Conservation (phyloP, 2,797 vertebrate genomes). For the Galaxias olidus region DNA sequence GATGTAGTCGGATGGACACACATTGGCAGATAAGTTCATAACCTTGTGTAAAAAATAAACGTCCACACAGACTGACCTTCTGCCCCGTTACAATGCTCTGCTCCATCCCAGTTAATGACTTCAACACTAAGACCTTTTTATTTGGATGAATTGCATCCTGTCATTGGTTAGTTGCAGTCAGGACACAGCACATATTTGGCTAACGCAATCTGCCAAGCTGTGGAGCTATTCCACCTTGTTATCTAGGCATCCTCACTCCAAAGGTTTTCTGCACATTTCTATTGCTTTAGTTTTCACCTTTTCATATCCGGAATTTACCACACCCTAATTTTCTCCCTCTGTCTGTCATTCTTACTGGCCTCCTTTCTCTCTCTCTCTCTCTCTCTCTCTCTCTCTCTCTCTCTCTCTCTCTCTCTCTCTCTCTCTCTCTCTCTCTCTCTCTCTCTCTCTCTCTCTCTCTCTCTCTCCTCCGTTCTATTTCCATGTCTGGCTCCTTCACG, state of each 20-base stretch:
- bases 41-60: not conserved
- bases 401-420: not conserved
- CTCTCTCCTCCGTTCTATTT: not conserved
- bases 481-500: not conserved
- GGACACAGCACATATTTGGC: constrained; percentile 4
- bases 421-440: not conserved
- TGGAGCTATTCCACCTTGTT: too few species aligned
- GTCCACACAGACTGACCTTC: not conserved
- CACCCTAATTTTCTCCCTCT: too few species aligned
- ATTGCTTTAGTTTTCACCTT: too few species aligned
- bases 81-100: not conserved
- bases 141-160: constrained; percentile 32
- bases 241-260: too few species aligned
- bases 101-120: not conserved
- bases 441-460: not conserved
- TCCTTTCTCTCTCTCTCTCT: not conserved
- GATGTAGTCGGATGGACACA: too few species aligned
- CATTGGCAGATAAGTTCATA: too few species aligned
- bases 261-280: too few species aligned
- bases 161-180: constrained; percentile 10
- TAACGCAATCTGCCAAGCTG: constrained; percentile 16
- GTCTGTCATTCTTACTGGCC: not conserved
- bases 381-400: not conserved
- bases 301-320: too few species aligned
- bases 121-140: constrained; percentile 33